Evolutionary conservation across 2,888 invertebrate genomes (phyloP).

Genomic region (Sphaerophoria rueppellii): DNA sequence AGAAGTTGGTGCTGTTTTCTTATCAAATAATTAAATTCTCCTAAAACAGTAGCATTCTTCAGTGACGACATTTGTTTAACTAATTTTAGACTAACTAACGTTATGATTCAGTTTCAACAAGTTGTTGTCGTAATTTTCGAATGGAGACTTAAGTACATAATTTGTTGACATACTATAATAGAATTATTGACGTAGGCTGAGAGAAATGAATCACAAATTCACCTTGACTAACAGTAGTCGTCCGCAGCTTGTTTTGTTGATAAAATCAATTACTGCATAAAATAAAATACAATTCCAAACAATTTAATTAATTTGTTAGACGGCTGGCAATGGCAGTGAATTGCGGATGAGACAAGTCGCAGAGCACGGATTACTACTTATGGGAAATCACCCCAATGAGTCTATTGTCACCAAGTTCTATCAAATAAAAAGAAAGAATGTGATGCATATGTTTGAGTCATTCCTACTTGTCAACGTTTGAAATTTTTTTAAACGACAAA

Average conservation of each 20-base stretch:
- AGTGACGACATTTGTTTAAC: too few species aligned
- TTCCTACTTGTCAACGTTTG: constrained; percentile 8
- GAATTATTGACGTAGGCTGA: constrained; percentile 2
- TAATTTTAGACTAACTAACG: too few species aligned
- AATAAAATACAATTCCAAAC: constrained; percentile 31
- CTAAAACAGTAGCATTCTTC: too few species aligned
- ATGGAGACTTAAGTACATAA: constrained; percentile 3
- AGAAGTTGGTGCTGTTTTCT: too few species aligned
- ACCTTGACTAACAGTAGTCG: constrained; percentile 28
- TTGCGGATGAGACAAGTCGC: constrained; percentile 6
- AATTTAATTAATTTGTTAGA: constrained; percentile 40
- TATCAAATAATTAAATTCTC: too few species aligned
- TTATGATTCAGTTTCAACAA: too few species aligned
- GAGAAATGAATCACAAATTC: constrained; percentile 40
- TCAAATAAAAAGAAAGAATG: too few species aligned
- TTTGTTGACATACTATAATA: constrained; percentile 15
- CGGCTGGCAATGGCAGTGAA: constrained; percentile 1
- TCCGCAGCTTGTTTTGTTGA: constrained; percentile 13
- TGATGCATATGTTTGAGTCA: constrained; percentile 26
- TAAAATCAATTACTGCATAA: constrained; percentile 42
- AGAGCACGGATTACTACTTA: constrained; percentile 1
- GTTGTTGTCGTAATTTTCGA: neutral
- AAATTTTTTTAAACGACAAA: too few species aligned
- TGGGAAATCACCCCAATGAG: too few species aligned
- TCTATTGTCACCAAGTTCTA: too few species aligned